Evolutionary conservation across 2,113 vertebrate genomes (phyloP).

Genomic region (Neogobius melanostomus): DNA sequence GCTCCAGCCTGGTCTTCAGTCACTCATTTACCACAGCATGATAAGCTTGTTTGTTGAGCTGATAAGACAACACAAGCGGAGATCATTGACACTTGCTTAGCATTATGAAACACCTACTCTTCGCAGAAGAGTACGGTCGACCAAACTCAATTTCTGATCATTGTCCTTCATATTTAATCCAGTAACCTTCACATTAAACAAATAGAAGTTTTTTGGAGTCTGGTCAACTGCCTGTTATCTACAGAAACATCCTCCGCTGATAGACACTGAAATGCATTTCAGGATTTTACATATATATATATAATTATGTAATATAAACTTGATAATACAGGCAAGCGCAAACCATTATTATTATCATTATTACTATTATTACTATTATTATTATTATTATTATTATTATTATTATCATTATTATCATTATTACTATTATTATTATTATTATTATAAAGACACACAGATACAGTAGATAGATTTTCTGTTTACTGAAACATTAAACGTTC

Average conservation of each 20-base stretch:
- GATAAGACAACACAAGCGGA: conserved; percentile 72
- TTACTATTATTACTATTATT: no score
- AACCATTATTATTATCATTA: no score
- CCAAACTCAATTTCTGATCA: conserved; percentile 32
- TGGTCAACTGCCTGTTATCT: not conserved
- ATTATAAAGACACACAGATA: no score
- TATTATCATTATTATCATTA: no score
- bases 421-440: no score
- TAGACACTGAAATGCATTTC: no score
- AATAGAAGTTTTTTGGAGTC: conserved; percentile 12
- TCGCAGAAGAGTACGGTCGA: conserved; percentile 55
- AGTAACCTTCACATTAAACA: conserved; percentile 4
- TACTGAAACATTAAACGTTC: conserved; percentile 14
- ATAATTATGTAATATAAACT: no score
- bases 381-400: no score
- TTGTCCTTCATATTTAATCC: not conserved
- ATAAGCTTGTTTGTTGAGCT: conserved; percentile 68
- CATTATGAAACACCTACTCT: conserved; percentile 70
- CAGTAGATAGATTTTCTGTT: not conserved
- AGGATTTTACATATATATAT: no score
- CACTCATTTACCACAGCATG: conserved; percentile 71
- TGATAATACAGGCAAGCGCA: no score
- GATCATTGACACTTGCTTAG: conserved; percentile 72
- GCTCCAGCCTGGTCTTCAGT: conserved; percentile 48
- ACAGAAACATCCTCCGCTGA: no score